Evolutionary conservation across 2,113 vertebrate species (phyloP), one percentile per base, ranked within the genome.

Genomic region (Azemiops feae): DNA sequence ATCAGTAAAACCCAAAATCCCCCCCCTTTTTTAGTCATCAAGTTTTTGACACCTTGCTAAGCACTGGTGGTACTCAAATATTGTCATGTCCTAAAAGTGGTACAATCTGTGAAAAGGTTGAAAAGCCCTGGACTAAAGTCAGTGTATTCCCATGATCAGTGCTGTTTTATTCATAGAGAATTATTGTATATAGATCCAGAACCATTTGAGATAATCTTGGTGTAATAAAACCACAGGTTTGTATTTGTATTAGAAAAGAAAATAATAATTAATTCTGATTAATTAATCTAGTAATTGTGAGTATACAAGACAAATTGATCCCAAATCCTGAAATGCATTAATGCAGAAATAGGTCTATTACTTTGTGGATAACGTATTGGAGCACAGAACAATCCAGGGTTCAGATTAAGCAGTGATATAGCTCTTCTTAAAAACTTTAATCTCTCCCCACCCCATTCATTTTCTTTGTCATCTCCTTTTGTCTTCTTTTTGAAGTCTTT

Each of bases 121-220:
- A 47, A 47, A 47, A 47, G 45, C 45, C 5, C 5, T 47, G 45
- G 88, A 94, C 86, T 95, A 60, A 88, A 95, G 91, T 64, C 86
- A 93, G 50, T 95, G 95, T 96, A 92, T 95, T 95, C 85, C 94
- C 10, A 14, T 22, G 1, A 93, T 93, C 30, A 94, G 88, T 89
- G 64, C 27, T 43, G 90, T 94, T 93, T 96, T 93, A 95, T 95
- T 95, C 43, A 95, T 34, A 96, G 85, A 92, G 89, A 95, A 47
- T 96, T 96, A 96, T 93, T 96, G 93, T 93, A 91, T 55, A 43
- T 92, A 92, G 45, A 89, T 93, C 93, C 96, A 95, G 91, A 94
- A 55, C 43, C 89, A 25, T 54, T 53, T 93, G 43, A 96, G 86
- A 25, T 81, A 94, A 93, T 87, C 88, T 52, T 93, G 92, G 39